Evolutionary conservation across 2,888 invertebrate genomes (phyloP).

Genomic region (Steinernema carpocapsae): DNA sequence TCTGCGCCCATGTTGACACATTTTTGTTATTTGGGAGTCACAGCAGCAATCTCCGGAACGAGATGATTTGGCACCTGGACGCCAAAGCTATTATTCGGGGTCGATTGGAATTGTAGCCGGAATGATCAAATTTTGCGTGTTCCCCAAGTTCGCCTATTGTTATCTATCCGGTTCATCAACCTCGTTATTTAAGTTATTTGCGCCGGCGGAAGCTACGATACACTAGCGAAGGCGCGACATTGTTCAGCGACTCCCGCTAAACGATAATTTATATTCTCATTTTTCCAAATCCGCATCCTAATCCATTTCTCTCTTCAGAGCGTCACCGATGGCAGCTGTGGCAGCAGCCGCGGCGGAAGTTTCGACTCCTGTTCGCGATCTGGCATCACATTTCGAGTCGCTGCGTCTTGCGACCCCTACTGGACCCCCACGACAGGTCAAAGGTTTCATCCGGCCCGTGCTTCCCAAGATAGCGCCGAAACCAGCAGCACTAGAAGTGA

Average conservation of each 20-base stretch:
- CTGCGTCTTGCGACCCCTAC: not conserved
- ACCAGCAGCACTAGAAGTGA: not conserved
- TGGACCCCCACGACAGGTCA: not conserved
- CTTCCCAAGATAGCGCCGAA: not conserved
- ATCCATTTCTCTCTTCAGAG: not conserved
- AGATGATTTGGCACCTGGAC: not conserved
- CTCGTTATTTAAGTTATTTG: not conserved
- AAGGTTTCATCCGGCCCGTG: not conserved
- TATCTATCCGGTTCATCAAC: conserved; percentile 20
- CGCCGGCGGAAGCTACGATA: not conserved
- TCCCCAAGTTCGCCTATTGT: not conserved
- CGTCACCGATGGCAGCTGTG: not conserved
- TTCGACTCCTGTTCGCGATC: not conserved
- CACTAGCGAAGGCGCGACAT: not conserved
- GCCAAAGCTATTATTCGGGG: too few relatives aligned
- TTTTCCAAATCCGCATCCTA: not conserved
- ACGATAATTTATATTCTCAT: not conserved
- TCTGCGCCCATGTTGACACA: not conserved
- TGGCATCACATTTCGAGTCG: conserved; percentile 1
- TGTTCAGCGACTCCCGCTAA: not conserved
- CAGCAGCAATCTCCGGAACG: too few relatives aligned
- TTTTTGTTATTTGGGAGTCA: not conserved
- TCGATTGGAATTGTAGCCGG: too few relatives aligned
- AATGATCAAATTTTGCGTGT: not conserved
- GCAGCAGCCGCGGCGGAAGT: conserved; percentile 2